These are phyloP conservation scores for Zaprionus kolodkinae DNA, from an alignment of 1,140 invertebrate species.

Conservation along the genomic window DNA sequence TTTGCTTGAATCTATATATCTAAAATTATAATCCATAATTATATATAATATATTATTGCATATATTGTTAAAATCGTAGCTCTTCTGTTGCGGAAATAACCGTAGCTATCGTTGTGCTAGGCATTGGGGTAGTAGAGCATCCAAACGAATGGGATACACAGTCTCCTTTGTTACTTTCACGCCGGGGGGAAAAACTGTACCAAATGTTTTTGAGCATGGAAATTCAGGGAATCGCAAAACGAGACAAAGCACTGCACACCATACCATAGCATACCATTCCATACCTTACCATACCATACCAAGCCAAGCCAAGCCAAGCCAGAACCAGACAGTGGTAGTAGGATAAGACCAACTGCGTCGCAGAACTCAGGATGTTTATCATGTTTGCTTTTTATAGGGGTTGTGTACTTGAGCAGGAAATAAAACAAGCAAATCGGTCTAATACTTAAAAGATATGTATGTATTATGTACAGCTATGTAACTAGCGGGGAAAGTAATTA, in stretches of 20 bases:
- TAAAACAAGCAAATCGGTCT: not conserved
- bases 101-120: slow-evolving; percentile 25
- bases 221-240: slow-evolving; percentile 20
- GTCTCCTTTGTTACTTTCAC: slow-evolving; percentile 14
- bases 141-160: slow-evolving; percentile 10
- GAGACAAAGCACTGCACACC: slow-evolving; percentile 21
- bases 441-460: no score
- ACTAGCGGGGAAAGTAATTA: no score
- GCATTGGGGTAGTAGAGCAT: slow-evolving; percentile 79
- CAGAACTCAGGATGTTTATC: not conserved
- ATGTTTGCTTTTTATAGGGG: slow-evolving; percentile 46
- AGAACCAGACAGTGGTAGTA: slow-evolving; percentile 63
- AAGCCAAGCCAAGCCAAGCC: slow-evolving; percentile 14
- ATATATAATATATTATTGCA: no score
- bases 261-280: no score
- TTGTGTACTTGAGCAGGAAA: not conserved
- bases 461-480: no score
- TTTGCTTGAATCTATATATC: no score
- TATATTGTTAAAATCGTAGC: not conserved
- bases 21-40: no score
- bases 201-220: slow-evolving; percentile 42
- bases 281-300: no score
- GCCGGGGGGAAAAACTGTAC: slow-evolving; percentile 68
- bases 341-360: slow-evolving; percentile 70
- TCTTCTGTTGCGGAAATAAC: slow-evolving; percentile 8